Percentiles rank a stretch among this genome's conserved stretches.
These are phyloP conservation scores for Poecilus cupreus DNA, from an alignment of 2,888 invertebrate genomes.

Conservation along the genomic window DNA sequence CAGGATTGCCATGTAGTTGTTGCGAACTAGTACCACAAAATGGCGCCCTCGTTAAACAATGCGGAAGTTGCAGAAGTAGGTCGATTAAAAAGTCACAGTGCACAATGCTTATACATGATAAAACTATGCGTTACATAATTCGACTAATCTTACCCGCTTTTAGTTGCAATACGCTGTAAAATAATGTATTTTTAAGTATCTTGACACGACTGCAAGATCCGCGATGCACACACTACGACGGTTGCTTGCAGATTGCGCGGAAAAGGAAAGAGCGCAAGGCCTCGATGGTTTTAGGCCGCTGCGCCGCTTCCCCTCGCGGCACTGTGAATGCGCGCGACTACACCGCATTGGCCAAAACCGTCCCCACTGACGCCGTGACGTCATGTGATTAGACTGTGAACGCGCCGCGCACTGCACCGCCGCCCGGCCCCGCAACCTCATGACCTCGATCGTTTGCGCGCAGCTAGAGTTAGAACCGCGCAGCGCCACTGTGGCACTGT, in stretches of 20 bases:
- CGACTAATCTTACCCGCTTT: neutral
- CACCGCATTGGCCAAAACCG: slow-evolving; percentile 57
- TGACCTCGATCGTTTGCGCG: slow-evolving; percentile 39
- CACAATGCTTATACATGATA: neutral
- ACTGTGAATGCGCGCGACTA: slow-evolving; percentile 55
- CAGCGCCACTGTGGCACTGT: slow-evolving; percentile 30
- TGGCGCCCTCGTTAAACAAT: slow-evolving; percentile 59
- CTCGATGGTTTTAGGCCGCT: slow-evolving; percentile 36
- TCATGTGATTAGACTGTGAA: slow-evolving; percentile 56
- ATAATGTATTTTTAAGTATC: neutral
- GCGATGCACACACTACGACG: slow-evolving; percentile 46
- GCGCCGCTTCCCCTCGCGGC: slow-evolving; percentile 1
- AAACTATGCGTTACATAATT: neutral
- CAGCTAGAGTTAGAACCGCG: slow-evolving; percentile 10
- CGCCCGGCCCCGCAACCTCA: slow-evolving; percentile 21
- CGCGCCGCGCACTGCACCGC: slow-evolving; percentile 32
- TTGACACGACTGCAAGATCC: slow-evolving; percentile 11
- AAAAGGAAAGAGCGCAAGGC: slow-evolving; percentile 55
- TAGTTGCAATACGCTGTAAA: neutral
- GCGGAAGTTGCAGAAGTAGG: slow-evolving; percentile 57
- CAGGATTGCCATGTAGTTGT: slow-evolving; percentile 27
- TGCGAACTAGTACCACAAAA: slow-evolving; percentile 48
- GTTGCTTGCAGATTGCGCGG: slow-evolving; percentile 48
- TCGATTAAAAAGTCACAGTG: slow-evolving; percentile 44
- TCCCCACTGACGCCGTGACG: slow-evolving; percentile 51